Evolutionary conservation across 2,113 vertebrate genomes (phyloP).

Genomic region (Limanda limanda): DNA sequence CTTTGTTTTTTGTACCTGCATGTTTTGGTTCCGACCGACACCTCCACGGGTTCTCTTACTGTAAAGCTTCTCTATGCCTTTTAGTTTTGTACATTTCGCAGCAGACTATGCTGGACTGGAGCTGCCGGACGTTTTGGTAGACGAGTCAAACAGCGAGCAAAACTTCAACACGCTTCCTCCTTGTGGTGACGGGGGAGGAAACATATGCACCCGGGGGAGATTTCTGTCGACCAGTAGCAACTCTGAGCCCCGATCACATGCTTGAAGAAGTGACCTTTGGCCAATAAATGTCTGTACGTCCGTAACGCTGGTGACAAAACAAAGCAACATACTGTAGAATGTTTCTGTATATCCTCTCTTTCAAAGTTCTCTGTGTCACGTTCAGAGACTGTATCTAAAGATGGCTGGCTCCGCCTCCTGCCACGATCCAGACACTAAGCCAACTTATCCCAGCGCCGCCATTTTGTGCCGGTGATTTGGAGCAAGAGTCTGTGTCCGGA

Average conservation of each 20-base stretch:
- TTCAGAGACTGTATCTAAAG: not conserved
- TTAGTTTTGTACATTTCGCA: conserved; percentile 25
- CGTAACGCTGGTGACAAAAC: conserved; percentile 39
- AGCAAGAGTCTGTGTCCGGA: no score
- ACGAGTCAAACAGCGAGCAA: conserved; percentile 27
- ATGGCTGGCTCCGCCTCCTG: not conserved
- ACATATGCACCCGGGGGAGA: conserved; percentile 42
- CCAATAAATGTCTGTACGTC: conserved; percentile 67
- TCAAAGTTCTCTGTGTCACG: conserved; percentile 22
- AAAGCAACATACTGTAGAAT: conserved; percentile 45
- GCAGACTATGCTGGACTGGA: conserved; percentile 48
- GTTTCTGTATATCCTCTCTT: conserved; percentile 26
- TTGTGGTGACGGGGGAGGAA: not conserved
- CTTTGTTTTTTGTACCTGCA: conserved; percentile 73
- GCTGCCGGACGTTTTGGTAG: conserved; percentile 48
- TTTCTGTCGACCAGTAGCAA: conserved; percentile 46
- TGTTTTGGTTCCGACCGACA: conserved; percentile 66
- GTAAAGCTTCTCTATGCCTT: conserved; percentile 66
- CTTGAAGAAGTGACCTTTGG: conserved; percentile 77
- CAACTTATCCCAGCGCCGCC: not conserved
- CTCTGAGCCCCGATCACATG: conserved; percentile 43
- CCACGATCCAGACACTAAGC: not conserved
- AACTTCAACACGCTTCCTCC: conserved; percentile 16
- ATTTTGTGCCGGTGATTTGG: no score
- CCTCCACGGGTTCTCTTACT: conserved; percentile 40